A percentile compares a stretch with the other conserved stretches of the same genome.
Conservation (phyloP, 2,113 vertebrate species). For the Panthera tigris region DNA sequence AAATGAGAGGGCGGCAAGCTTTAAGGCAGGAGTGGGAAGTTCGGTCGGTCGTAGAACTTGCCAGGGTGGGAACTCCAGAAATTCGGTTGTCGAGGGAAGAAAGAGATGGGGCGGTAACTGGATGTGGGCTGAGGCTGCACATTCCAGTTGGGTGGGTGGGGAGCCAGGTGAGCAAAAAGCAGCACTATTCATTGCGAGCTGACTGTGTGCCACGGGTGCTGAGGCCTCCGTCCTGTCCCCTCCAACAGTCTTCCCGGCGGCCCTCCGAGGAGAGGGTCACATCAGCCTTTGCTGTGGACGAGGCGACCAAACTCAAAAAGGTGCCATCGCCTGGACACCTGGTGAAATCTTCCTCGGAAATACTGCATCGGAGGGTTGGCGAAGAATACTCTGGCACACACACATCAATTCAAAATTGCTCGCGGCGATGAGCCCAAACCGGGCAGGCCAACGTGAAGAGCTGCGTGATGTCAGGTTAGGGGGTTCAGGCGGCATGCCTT, state of each 20-base stretch:
- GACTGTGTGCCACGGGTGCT: rapidly evolving
- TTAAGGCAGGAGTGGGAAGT: background rate
- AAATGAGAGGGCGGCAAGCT: background rate
- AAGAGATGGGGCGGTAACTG: background rate
- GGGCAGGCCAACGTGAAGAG: background rate
- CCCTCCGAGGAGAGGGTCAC: background rate
- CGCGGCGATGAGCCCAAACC: background rate
- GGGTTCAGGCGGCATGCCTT: rapidly evolving
- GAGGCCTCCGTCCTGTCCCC: background rate
- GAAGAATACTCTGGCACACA: background rate
- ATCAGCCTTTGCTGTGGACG: background rate
- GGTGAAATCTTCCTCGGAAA: background rate
- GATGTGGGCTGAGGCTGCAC: background rate
- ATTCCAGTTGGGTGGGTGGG: background rate
- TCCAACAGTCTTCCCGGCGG: no score
- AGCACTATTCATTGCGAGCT: background rate
- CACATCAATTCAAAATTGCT: background rate
- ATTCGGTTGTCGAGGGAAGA: background rate
- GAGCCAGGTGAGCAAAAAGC: background rate
- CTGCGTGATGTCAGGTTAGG: rapidly evolving
- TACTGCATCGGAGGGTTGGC: background rate
- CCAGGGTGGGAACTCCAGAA: background rate
- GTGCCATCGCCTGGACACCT: background rate
- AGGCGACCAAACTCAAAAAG: background rate
- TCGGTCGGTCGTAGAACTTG: rapidly evolving